Base-by-base conservation (phyloP, 2,797 vertebrate species). In the Octomys mimax region DNA sequence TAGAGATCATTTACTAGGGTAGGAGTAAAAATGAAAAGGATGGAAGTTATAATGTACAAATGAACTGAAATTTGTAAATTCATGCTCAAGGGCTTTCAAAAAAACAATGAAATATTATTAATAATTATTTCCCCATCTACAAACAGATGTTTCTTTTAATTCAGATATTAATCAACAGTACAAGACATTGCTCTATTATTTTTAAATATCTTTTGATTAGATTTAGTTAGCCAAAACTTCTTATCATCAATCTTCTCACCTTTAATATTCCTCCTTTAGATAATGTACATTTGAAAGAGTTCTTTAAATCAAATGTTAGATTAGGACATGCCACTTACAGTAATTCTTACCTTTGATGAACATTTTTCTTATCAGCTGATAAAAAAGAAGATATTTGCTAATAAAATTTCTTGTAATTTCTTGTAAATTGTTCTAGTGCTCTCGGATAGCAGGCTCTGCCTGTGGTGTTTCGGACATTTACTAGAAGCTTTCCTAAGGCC, bases 61-160 rank as follows among this genome's bases (percentile, higher is more conserved):
- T 85, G 54, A 68, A 33, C 31, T 68, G 66, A 16, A 88, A 22
- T 31, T 78, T 68, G 5, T 85, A 81, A 90, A 85, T 4, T 77
- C 28, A 42, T 7, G 4, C 46, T 85, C 59, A 82, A 78, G 31
- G 22, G 78, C 22, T 24, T 64, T 73, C 52, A 39, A 39, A 36
- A 92, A 90, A 24, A 13, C 68, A 84, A 10, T 64, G 24, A 87
- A 95, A 6, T 73, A 42, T 87, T 89, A 57, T 66, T 85, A 80
- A 54, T 84, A 84, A 82, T 92, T 95, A 89, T 93, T 39, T 89
- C 88, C 73, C 92, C 68, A 68, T 75, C 93, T 66, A 73, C 79
- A 89, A 91, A 54, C 4, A 42, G 87, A 78, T 31, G 11, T 75
- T 90, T 75, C 64, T 64, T 19, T 82, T 79, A 73, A 95, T 88